These are phyloP conservation scores for Spermophilus dauricus DNA, from an alignment of 2,113 vertebrate genomes.

Conservation along the genomic window DNA sequence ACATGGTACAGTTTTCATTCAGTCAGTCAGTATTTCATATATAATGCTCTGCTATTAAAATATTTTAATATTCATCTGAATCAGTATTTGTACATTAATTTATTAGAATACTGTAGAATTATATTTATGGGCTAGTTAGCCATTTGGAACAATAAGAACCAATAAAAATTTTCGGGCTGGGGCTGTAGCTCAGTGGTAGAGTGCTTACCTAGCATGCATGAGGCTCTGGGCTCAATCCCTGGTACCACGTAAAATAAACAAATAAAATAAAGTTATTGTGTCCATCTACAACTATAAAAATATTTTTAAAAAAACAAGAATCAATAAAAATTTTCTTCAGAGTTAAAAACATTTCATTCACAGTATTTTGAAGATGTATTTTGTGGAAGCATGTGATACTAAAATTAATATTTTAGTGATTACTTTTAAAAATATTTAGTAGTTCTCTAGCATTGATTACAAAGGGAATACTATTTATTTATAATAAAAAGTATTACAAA, in stretches of 20 bases:
- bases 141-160: not conserved
- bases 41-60: not conserved
- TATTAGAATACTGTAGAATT: not conserved
- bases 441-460: not conserved
- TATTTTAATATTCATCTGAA: not conserved
- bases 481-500: constrained; percentile 45
- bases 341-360: not conserved
- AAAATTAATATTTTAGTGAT: constrained; percentile 27
- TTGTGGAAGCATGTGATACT: not conserved
- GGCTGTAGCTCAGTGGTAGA: too few species aligned
- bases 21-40: not conserved
- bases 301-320: not conserved
- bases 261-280: too few species aligned
- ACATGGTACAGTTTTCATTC: not conserved
- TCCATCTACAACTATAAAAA: too few species aligned
- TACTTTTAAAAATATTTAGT: constrained; percentile 37
- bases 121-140: not conserved
- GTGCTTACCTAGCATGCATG: too few species aligned
- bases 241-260: too few species aligned
- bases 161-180: not conserved
- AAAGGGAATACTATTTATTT: not conserved
- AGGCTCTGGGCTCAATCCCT: too few species aligned
- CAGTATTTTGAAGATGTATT: not conserved
- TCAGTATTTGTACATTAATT: not conserved
- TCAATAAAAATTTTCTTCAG: not conserved